Base-by-base conservation (phyloP, 2,113 vertebrate species). In the Corythoichthys haematopterus region DNA sequence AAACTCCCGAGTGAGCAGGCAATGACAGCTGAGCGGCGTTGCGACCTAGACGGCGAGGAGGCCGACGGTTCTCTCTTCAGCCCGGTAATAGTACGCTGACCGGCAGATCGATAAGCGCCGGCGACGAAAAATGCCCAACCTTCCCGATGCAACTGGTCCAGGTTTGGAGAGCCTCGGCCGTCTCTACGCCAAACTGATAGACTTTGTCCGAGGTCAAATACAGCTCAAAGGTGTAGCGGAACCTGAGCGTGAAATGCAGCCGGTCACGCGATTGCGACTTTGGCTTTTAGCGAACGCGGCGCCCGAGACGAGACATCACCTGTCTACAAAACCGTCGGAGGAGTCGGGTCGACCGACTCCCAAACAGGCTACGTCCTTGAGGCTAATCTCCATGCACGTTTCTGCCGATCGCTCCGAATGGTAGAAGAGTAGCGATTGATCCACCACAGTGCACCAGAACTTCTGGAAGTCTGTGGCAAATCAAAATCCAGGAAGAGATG, bases 131-230 rank as follows among this genome's bases (percentile, higher is more conserved):
- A 28, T 6, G 8, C 28, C 72, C 1, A 43, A 98, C 97, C 94
- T 96, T 98, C 74, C 95, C 94, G 0, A 99, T 88, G 43, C 94
- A 93, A 0, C 84, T 93, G 82, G 92, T 93, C 97, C 97, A 99
- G 71, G 88, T 89, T 79, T 98, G 95, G 73, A 98, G 89, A 0
- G 69, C 91, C 14, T 96, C 93, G 0, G 94, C 87, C 3, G 94
- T 93, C 2, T 98, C 94, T 0, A 94, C 66, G 36, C 94, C 94
- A 80, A 98, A 94, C 76, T 94, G 94, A 74, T 94, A 87, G n/a
- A 97, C 86, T 77, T 95, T 95, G 14, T 96, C 96, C 2, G 93
- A 93, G 0, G 80, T 87, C 48, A 98, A 77, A 78, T 93, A 96
- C 68, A 99, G 86, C 83, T 99, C 97, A 0, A 99, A 94, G 48